A percentile compares a stretch with the other conserved stretches of the same genome.
Evolutionary conservation across 2,888 invertebrate species (phyloP).

Genomic region (Andrena chrysosceles): DNA sequence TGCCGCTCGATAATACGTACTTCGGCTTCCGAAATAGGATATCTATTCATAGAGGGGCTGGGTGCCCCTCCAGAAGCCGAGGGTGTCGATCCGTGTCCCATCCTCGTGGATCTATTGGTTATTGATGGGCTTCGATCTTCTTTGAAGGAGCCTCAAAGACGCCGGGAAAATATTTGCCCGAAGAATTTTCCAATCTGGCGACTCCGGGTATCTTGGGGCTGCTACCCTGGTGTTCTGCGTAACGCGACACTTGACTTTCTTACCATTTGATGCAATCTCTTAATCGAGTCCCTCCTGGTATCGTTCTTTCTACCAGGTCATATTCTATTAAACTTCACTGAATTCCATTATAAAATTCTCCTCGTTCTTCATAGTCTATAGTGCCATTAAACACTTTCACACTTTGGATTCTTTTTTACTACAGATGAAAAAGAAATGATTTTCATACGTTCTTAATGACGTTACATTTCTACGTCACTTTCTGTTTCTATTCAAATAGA

Average conservation of each 20-base stretch:
- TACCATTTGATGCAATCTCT: constrained; percentile 5
- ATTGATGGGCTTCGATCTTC: constrained; percentile 53
- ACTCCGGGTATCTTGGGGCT: constrained; percentile 3
- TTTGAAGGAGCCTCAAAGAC: constrained; percentile 33
- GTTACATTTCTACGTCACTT: too few species aligned
- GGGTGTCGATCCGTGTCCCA: constrained; percentile 41
- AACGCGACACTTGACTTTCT: constrained; percentile 4
- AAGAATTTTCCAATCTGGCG: constrained; percentile 48
- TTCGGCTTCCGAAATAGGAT: constrained; percentile 71
- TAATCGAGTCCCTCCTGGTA: background rate
- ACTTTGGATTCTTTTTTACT: too few species aligned
- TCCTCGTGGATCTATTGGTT: constrained; percentile 51
- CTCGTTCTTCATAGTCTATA: too few species aligned
- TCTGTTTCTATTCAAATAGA: background rate
- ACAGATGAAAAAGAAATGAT: too few species aligned
- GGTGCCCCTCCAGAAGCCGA: constrained; percentile 43
- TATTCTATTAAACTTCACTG: too few species aligned
- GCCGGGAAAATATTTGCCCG: constrained; percentile 52
- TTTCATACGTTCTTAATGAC: too few species aligned
- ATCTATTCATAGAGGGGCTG: constrained; percentile 69
- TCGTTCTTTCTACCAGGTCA: background rate
- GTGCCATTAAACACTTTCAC: too few species aligned
- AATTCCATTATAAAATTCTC: too few species aligned
- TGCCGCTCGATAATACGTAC: constrained; percentile 50
- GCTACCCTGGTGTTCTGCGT: background rate